Conservation (phyloP, 2,888 invertebrate genomes). For the Limnephilus lunatus region DNA sequence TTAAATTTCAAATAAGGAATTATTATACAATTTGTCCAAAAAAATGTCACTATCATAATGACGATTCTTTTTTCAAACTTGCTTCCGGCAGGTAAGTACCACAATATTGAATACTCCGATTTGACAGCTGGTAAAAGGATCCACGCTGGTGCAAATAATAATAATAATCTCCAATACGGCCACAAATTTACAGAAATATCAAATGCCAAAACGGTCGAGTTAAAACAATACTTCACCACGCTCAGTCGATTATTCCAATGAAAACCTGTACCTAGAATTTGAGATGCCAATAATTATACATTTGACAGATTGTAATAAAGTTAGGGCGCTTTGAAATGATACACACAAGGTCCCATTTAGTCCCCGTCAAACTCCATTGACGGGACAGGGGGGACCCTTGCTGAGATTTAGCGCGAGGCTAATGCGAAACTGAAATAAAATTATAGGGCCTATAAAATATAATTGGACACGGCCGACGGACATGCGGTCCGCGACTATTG, state of each 20-base stretch:
- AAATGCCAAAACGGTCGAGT: no score
- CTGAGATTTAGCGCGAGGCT: slow-evolving; percentile 58
- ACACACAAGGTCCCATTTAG: background rate
- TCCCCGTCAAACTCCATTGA: slow-evolving; percentile 44
- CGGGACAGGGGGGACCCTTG: slow-evolving; percentile 47
- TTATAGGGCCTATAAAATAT: slow-evolving; percentile 62
- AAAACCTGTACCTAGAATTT: background rate
- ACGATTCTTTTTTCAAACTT: no score
- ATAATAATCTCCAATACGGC: no score
- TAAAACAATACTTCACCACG: no score
- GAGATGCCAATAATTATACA: background rate
- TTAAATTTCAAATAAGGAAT: no score
- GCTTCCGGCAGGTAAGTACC: no score
- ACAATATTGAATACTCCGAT: no score
- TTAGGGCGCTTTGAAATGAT: slow-evolving; percentile 8
- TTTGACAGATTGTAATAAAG: background rate
- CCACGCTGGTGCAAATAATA: no score
- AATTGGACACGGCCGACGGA: slow-evolving; percentile 63
- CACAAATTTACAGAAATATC: no score
- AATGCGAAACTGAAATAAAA: slow-evolving; percentile 64
- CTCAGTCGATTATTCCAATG: background rate
- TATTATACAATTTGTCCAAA: no score
- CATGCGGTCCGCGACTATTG: slow-evolving; percentile 53
- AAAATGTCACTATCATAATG: no score
- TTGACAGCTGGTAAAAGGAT: no score